Conservation (phyloP, 2,113 vertebrate genomes). For the Brachypodius melanocephalos region DNA sequence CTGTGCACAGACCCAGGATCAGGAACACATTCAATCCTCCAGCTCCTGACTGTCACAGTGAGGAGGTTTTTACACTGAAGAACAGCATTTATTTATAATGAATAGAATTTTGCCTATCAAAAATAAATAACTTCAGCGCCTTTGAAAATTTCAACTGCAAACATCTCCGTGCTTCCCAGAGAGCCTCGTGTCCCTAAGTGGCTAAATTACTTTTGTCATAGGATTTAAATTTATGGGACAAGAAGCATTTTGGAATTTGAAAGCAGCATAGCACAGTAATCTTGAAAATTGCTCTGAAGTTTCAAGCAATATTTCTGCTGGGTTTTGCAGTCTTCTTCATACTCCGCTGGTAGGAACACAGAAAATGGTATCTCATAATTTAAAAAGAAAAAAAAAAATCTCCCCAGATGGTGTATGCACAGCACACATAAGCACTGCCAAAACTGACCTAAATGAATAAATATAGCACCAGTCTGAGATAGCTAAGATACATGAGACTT, state of each 20-base stretch:
- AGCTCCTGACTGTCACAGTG: background rate
- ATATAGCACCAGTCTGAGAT: background rate
- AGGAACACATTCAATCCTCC: background rate
- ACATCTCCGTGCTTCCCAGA: background rate
- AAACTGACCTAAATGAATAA: constrained; percentile 25
- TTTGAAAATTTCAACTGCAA: constrained; percentile 8
- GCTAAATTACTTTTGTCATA: background rate
- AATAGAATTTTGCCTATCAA: background rate
- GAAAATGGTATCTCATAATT: background rate
- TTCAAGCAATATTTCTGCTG: background rate
- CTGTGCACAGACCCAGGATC: background rate
- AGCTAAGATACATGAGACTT: background rate
- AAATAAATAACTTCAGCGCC: background rate
- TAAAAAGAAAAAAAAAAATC: background rate
- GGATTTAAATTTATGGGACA: background rate
- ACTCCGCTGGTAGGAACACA: background rate
- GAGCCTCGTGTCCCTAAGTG: background rate
- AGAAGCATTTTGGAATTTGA: background rate
- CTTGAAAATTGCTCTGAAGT: background rate
- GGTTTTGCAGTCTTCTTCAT: background rate
- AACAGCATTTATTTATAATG: background rate
- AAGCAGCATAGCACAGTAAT: background rate
- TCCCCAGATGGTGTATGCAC: background rate
- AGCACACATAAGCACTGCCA: constrained; percentile 2
- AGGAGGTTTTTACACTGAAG: background rate